Conservation (phyloP, 2,113 vertebrate species). For the Telmatochromis sp. region DNA sequence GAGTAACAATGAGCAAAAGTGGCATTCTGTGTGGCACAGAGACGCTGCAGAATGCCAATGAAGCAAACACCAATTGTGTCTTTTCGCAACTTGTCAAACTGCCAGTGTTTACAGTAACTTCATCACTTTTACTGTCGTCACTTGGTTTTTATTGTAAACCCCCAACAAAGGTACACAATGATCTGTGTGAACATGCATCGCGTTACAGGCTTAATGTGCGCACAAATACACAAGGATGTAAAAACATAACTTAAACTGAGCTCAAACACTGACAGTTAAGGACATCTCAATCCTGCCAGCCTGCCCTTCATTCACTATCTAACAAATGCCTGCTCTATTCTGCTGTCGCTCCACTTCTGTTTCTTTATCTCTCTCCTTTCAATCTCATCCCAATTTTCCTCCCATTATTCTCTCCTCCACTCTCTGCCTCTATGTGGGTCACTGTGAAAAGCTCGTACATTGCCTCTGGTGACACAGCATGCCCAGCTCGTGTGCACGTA, state of each 20-base stretch:
- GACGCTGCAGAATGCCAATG: not conserved
- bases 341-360: not conserved
- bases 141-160: not conserved
- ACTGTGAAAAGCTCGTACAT: constrained; percentile 14
- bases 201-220: not conserved
- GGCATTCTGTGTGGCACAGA: not conserved
- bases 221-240: not conserved
- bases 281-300: not conserved
- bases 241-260: not conserved
- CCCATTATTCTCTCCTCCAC: not conserved
- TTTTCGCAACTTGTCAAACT: not conserved
- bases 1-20: not conserved
- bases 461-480: constrained; percentile 42
- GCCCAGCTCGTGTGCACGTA: not conserved
- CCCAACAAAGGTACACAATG: not conserved
- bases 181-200: not conserved
- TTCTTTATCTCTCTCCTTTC: not conserved
- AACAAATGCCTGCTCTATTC: not conserved
- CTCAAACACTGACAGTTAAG: not conserved
- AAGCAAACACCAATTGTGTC: not conserved
- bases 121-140: not conserved
- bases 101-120: not conserved
- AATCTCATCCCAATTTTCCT: constrained; percentile 17
- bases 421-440: constrained; percentile 39
- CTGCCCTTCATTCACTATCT: not conserved